A percentile compares a stretch with the other conserved stretches of the same genome.
These are phyloP conservation scores for Phaetusa simplex DNA, from an alignment of 2,113 vertebrate species.

Conservation along the genomic window DNA sequence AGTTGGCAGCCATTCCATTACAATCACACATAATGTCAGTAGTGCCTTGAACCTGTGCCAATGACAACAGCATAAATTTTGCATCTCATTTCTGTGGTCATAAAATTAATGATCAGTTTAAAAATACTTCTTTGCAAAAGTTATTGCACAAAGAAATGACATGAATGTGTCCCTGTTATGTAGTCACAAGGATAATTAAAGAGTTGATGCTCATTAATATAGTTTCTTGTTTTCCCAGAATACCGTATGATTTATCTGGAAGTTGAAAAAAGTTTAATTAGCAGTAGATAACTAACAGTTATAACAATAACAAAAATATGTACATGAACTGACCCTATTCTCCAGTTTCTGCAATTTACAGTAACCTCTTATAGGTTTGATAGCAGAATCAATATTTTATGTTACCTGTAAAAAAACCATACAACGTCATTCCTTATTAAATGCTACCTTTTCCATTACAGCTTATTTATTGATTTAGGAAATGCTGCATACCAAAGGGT, in stretches of 20 bases:
- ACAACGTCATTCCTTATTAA: constrained; percentile 37
- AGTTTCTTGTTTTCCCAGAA: constrained; percentile 73
- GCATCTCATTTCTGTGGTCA: constrained; percentile 82
- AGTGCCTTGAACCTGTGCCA: constrained; percentile 81
- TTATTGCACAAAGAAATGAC: constrained; percentile 79
- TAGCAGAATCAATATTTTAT: constrained; percentile 55
- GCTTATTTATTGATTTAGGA: constrained; percentile 40
- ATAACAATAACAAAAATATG: constrained; percentile 30
- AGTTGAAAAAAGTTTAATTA: constrained; percentile 72
- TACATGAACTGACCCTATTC: constrained; percentile 7
- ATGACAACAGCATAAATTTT: constrained; percentile 87
- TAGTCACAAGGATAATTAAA: constrained; percentile 78
- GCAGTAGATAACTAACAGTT: constrained; percentile 65
- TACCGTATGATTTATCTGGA: constrained; percentile 70
- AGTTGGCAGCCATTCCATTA: constrained; percentile 82
- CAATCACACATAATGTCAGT: constrained; percentile 81
- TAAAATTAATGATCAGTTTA: constrained; percentile 89
- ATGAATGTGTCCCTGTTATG: constrained; percentile 78
- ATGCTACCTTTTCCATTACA: constrained; percentile 50
- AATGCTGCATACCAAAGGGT: background rate
- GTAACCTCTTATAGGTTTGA: constrained; percentile 12
- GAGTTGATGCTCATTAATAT: constrained; percentile 78
- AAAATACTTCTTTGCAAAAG: constrained; percentile 85
- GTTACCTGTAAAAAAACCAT: background rate
- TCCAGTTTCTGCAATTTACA: constrained; percentile 49